Conservation (phyloP, 1,140 invertebrate genomes). For the Pseudomyrmex sp. region DNA sequence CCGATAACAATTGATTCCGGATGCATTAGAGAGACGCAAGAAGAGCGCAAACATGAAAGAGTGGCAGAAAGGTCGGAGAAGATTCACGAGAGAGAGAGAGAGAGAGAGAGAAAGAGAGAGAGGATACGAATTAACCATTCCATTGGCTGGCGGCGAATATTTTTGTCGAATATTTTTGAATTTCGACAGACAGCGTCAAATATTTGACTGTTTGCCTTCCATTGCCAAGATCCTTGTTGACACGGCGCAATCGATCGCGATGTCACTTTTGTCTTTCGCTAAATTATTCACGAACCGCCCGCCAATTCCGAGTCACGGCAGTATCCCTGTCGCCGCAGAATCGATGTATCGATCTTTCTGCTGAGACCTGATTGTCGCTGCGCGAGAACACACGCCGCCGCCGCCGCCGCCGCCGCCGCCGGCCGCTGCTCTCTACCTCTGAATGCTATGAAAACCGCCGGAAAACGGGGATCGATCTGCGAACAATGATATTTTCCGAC, state of each 20-base stretch:
- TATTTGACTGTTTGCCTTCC: conserved; percentile 80
- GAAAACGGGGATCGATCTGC: conserved; percentile 42
- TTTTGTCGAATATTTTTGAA: conserved; percentile 75
- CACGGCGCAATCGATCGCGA: conserved; percentile 72
- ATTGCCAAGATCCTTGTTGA: conserved; percentile 78
- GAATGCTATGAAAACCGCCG: neutral
- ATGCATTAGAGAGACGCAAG: conserved; percentile 51
- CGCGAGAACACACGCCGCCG: neutral
- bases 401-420: too few relatives aligned
- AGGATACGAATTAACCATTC: conserved; percentile 72
- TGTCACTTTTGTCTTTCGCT: conserved; percentile 75
- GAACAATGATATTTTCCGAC: neutral
- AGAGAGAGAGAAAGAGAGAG: conserved; percentile 22
- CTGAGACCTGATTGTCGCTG: conserved; percentile 41
- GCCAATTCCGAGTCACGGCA: conserved; percentile 38
- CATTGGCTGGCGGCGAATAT: conserved; percentile 54
- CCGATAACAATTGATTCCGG: conserved; percentile 55
- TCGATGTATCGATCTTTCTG: conserved; percentile 66
- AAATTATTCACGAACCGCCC: conserved; percentile 70
- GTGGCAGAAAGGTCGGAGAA: conserved; percentile 36
- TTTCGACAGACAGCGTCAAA: conserved; percentile 75
- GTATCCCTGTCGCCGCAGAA: conserved; percentile 45
- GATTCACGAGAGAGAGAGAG: conserved; percentile 47
- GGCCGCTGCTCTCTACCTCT: neutral
- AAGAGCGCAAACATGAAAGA: conserved; percentile 66